Base-by-base conservation (phyloP, 2,797 vertebrate genomes). In the Centroberyx gerrardi region DNA sequence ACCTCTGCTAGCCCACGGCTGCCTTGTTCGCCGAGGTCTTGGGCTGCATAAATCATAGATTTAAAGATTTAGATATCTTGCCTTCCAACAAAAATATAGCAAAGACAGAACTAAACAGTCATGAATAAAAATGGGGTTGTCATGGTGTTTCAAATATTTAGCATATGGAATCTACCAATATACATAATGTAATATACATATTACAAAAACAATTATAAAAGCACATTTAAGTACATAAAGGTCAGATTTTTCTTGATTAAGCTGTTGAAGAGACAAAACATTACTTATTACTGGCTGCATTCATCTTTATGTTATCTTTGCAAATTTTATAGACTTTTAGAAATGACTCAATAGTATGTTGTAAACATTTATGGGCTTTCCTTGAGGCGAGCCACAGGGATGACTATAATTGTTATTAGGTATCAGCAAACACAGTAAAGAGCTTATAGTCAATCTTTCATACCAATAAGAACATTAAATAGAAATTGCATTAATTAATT, bases 41-140 rank as follows among this genome's bases (percentile, higher is more conserved):
- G 58, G 33, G 58, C 65, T 71, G 86, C 85, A 92, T 89, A 85
- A 90, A 90, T 90, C 84, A 88, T 78, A 87, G 82, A 81, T 85
- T 86, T 80, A 92, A 87, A 86, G 82, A 89, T 88, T 91, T 77
- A 80, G 77, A 88, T 88, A 67, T 84, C 77, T 72, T 56, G 46
- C 70, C 74, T 78, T 85, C 81, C 67, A 75, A 73, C 58, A 74
- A 38, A 58, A 63, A 64, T 42, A 76, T 46, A 74, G 60, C 68
- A 73, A 56, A 33, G 46, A 73, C 63, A 72, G 67, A 10, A 38
- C 8, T 27, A 6, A 13, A 51, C 10, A n/a, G 44, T 31, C 71
- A 64, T 80, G 42, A 79, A 80, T 46, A 65, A 70, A 13, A 15
- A 77, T 60, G 40, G 3, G 31, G 68, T 51, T 13, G 33, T 17